phyloP scores from a whole-genome alignment of 2,888 invertebrate species.

The Ochropacha duplaris region DNA sequence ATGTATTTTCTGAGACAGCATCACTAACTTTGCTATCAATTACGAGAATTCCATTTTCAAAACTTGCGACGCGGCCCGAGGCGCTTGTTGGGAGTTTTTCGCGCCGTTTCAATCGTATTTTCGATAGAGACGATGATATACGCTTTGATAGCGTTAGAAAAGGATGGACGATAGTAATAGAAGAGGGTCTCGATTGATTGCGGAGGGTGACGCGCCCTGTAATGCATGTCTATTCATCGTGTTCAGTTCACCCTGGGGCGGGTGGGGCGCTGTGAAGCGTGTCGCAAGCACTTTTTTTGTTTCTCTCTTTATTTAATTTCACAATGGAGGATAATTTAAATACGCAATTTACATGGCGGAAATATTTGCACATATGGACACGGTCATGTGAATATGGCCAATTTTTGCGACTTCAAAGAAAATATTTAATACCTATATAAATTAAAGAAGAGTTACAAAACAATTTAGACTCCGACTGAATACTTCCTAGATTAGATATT shows the following conservation, averaged over 20 bases:
- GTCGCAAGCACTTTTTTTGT: slow-evolving; percentile 67
- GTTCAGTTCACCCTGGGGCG: slow-evolving; percentile 57
- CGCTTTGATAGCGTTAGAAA: slow-evolving; percentile 29
- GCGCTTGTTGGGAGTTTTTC: slow-evolving; percentile 56
- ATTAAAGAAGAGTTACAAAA: too few relatives aligned
- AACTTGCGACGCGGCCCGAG: slow-evolving; percentile 59
- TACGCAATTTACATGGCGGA: slow-evolving; percentile 74
- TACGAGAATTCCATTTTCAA: slow-evolving; percentile 64
- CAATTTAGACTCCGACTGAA: too few relatives aligned
- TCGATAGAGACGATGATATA: slow-evolving; percentile 42
- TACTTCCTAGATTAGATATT: too few relatives aligned
- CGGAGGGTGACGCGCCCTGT: slow-evolving; percentile 74
- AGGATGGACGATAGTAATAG: slow-evolving; percentile 52
- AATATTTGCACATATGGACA: slow-evolving; percentile 50
- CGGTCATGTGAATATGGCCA: slow-evolving; percentile 12
- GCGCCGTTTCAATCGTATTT: slow-evolving; percentile 55
- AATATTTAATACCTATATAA: too few relatives aligned
- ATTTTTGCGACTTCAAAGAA: too few relatives aligned
- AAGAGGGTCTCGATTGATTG: slow-evolving; percentile 76
- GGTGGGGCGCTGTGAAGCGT: slow-evolving; percentile 69
- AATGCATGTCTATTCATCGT: slow-evolving; percentile 57
- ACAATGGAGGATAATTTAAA: slow-evolving; percentile 79
- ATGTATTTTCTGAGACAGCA: slow-evolving; percentile 5
- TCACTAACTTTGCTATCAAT: slow-evolving; percentile 28
- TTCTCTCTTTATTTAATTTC: slow-evolving; percentile 78